Evolutionary conservation across 2,113 vertebrate species (phyloP).

Genomic region (Tachycineta bicolor): DNA sequence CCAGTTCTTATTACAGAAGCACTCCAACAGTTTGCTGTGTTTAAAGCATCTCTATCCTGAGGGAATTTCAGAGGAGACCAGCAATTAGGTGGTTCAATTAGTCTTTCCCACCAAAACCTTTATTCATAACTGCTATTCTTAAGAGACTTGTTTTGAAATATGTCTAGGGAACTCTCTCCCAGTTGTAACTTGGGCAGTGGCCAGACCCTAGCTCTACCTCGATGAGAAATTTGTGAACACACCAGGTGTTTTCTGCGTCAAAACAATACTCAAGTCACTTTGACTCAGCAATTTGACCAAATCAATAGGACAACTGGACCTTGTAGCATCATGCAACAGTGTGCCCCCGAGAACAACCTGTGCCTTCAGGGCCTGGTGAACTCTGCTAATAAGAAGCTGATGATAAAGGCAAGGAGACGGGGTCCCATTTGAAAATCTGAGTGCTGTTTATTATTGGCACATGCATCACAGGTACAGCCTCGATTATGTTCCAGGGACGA

Average conservation of each 20-base stretch:
- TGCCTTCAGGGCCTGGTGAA: not conserved
- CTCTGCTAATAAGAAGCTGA: not conserved
- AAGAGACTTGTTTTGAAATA: not conserved
- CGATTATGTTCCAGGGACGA: not conserved
- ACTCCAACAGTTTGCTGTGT: not conserved
- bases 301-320: not conserved
- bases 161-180: not conserved
- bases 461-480: not conserved
- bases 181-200: not conserved
- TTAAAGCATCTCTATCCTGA: not conserved
- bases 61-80: not conserved
- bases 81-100: not conserved
- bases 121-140: not conserved
- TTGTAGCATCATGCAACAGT: not conserved
- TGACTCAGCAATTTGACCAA: not conserved
- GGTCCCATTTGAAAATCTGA: not conserved
- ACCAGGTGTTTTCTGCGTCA: not conserved
- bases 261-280: not conserved
- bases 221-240: not conserved
- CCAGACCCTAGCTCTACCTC: not conserved
- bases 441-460: not conserved
- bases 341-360: not conserved
- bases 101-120: not conserved
- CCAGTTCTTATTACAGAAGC: not conserved
- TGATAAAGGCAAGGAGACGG: not conserved